Conservation (phyloP, 2,113 vertebrate species). For the Myanophis thanlyinensis region DNA sequence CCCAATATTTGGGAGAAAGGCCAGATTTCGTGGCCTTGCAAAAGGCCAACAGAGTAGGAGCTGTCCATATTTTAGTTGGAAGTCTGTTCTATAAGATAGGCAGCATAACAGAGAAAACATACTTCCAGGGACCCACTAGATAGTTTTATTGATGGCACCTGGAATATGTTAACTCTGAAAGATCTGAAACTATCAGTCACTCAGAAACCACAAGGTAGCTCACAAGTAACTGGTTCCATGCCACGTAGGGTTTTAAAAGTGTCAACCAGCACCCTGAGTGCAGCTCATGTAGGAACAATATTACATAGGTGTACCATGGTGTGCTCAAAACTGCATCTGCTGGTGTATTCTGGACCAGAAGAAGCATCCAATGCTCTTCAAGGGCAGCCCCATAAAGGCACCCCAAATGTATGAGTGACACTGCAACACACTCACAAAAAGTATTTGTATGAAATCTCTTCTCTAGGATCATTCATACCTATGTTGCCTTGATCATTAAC, state of each 20-base stretch:
- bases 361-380: neutral
- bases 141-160: neutral
- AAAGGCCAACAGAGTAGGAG: neutral
- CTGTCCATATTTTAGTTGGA: neutral
- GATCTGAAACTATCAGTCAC: neutral
- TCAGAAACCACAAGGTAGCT: neutral
- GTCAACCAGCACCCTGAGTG: neutral
- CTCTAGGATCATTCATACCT: neutral
- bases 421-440: neutral
- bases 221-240: neutral
- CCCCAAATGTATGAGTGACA: neutral
- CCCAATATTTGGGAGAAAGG: neutral
- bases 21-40: neutral
- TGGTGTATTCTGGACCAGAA: neutral
- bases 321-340: neutral
- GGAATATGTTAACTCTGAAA: neutral
- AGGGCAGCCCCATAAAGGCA: neutral
- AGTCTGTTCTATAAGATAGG: neutral
- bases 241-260: neutral
- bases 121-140: neutral
- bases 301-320: neutral
- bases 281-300: neutral
- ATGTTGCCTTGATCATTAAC: neutral
- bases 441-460: neutral
- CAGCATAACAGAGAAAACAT: neutral